Evolutionary conservation across 2,113 vertebrate genomes (phyloP), one percentile per base, ranked within the genome.

Genomic region (Mus spicilegus): DNA sequence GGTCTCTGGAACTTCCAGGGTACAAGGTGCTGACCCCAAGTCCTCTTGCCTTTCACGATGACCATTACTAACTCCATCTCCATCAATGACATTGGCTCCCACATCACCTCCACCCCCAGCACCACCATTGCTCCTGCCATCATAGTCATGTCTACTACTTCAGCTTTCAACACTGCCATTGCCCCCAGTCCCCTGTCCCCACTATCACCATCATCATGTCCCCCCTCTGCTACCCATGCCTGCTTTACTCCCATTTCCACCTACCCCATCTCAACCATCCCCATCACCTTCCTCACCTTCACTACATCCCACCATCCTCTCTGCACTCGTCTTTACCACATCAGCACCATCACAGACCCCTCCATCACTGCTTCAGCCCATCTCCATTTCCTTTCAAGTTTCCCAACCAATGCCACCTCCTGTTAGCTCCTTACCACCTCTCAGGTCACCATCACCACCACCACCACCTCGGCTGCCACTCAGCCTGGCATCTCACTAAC

Each of bases 111-210:
- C 22, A 56, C 28, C 92, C 13, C 36, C 51, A 10, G 12, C 46
- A 19, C 9, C 67, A 33, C 56, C 58, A 51, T 24, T 7, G 24
- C 2, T 2, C 26, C 16, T 7, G 1, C 7, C 20, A 30, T 3
- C 39, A 26, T 2, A 17, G 1, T 26, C 3, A 3, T 0, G 3
- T 10, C 17, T 16, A 16, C 0, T 30, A 16, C 0, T 30, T 56
- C 33, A 28, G 7, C 11, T 30, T 42, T 20, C 89, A 78, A 16
- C 63, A 30, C 36, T n/a, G 36, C 51, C 24, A 11, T 39, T 46
- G 30, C 8, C 22, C 6, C 20, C 36, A 49, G 51, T 0, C 26
- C 8, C 14, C 63, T 39, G 12, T 51, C 22, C n/a, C 76, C 51
- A 54, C 39, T 22, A 3, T 0, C 46, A 77, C 49, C n/a, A 69